Evolutionary conservation across 2,797 vertebrate genomes (phyloP), one percentile per base, ranked within the genome.

Genomic region (Geotria australis): DNA sequence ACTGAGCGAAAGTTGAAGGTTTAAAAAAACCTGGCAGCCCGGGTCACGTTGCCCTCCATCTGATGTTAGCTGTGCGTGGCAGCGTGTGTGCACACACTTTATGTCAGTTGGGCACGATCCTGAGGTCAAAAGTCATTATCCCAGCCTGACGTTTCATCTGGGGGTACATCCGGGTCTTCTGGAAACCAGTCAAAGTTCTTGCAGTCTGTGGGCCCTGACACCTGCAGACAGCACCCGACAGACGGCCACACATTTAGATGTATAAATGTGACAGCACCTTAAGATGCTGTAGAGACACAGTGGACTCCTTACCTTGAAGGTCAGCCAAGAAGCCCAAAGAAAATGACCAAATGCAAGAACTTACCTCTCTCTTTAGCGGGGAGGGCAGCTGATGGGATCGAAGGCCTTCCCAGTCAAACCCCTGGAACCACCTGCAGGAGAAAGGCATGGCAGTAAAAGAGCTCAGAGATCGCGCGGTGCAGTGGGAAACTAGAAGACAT

Each of bases 391-490:
- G 83, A 65, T 77, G 73, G 5, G 66, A 70, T 70, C 81, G 79
- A 65, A 91, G 70, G 53, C 79, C 83, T 58, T 79, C 79, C 86
- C 83, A 91, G 63, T 82, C 86, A 68, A 94, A 94, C 48, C 81
- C 79, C 60, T 75, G 83, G 66, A 93, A 76, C 85, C 85, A 93
- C 68, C 85, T 91, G 62, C 47, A 62, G 56, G 11, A 59, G 66
- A 60, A 64, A 60, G 24, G 24, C 24, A 38, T 24, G 38, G 24
- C 24, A 38, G 24, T 2, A 38, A 38, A 38, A 24, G 24, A 38
- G 24, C 47, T 24, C 58, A 61, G 60, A 63, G 63, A 61, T 12
- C 3, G 24, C 14, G 46, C 14, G 63, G 24, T 3, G 8, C 46
- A 38, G 8, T 10, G 11, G 11, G 57, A 11, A 51, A 7, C 48